Conservation (phyloP, 2,113 vertebrate genomes). For the Cervus canadensis region DNA sequence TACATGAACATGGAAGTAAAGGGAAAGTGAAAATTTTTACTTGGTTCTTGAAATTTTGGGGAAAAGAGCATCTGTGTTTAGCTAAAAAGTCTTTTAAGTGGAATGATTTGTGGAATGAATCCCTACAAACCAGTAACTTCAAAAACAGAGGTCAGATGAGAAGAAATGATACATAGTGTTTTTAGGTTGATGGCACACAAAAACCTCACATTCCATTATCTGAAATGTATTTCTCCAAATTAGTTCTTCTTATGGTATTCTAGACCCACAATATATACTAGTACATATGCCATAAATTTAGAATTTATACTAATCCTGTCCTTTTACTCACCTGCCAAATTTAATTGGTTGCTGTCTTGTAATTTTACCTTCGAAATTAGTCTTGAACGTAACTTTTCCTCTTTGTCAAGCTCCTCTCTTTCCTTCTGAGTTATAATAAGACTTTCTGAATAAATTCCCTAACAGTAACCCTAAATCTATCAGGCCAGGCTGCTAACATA, state of each 20-base stretch:
- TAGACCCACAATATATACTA: neutral
- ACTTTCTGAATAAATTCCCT: neutral
- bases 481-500: neutral
- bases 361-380: neutral
- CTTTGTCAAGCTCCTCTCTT: neutral
- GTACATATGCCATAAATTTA: neutral
- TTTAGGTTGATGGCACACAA: neutral
- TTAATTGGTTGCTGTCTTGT: neutral
- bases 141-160: neutral
- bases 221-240: neutral
- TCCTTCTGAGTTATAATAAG: neutral
- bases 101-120: neutral
- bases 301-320: neutral
- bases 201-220: neutral
- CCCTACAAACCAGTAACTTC: neutral
- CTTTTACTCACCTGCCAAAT: neutral
- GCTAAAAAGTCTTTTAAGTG: neutral
- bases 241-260: neutral
- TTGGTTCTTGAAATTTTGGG: slow-evolving; percentile 1
- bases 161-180: neutral
- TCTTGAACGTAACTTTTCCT: neutral
- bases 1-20: neutral
- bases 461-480: neutral
- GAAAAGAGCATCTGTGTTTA: neutral
- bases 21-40: neutral